Evolutionary conservation across 1,140 invertebrate genomes (phyloP).

Genomic region (Lineus longissimus): DNA sequence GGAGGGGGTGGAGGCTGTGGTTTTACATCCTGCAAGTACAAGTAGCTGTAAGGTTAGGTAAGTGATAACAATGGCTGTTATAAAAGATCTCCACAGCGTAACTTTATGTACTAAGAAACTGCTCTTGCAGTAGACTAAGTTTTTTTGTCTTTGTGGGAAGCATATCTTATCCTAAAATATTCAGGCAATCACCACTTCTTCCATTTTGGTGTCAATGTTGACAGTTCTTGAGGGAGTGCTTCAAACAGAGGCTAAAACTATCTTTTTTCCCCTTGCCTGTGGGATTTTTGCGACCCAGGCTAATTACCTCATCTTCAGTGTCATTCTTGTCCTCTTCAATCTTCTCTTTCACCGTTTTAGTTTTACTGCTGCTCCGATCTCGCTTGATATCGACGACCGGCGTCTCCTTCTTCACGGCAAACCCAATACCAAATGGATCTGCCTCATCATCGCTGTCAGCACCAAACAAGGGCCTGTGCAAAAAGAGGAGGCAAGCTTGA

Average conservation of each 20-base stretch:
- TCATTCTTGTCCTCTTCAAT: constrained; percentile 23
- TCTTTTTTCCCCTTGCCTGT: neutral
- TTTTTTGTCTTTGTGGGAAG: too few species aligned
- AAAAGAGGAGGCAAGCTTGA: constrained; percentile 9
- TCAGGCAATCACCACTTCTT: constrained; percentile 5
- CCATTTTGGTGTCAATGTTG: neutral
- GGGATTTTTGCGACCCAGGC: neutral
- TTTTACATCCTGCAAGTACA: constrained; percentile 35
- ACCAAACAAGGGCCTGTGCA: constrained; percentile 31
- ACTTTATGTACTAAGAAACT: too few species aligned
- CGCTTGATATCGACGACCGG: neutral
- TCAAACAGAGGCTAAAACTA: constrained; percentile 2
- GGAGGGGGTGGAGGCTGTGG: constrained; percentile 32
- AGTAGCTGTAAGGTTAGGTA: neutral
- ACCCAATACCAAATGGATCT: constrained; percentile 31
- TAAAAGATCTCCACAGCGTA: too few species aligned
- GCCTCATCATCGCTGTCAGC: constrained; percentile 27
- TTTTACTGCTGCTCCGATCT: constrained; percentile 18
- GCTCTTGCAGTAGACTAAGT: too few species aligned
- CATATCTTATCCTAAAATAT: too few species aligned
- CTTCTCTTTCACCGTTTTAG: constrained; percentile 14
- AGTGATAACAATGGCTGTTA: too few species aligned
- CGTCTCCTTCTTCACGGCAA: constrained; percentile 10
- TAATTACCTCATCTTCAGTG: constrained; percentile 29
- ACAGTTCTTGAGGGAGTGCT: neutral